phyloP scores from a whole-genome alignment of 2,797 vertebrate genomes.

The Morus bassanus region DNA sequence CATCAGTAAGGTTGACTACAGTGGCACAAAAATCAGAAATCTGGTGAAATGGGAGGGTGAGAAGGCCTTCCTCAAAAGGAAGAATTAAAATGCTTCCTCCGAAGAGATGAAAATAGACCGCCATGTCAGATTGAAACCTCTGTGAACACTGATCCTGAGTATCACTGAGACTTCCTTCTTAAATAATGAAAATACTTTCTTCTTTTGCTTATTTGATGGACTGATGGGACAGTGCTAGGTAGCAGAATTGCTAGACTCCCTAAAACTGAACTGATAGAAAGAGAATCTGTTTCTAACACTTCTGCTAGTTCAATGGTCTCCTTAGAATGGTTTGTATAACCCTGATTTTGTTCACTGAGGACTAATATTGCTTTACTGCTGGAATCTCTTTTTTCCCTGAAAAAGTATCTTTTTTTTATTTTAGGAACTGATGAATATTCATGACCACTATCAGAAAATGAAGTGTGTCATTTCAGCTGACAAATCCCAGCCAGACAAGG shows the following conservation, averaged over 20 bases:
- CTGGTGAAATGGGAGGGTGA: not conserved
- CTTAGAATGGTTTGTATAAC: not conserved
- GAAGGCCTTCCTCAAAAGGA: not conserved
- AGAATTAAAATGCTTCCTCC: not conserved
- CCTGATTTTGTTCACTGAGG: not conserved
- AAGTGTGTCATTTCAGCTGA: constrained; percentile 77
- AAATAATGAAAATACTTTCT: not conserved
- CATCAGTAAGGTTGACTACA: not conserved
- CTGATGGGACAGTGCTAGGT: not conserved
- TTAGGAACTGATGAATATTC: constrained; percentile 90
- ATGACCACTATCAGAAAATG: constrained; percentile 86
- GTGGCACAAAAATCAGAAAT: not conserved
- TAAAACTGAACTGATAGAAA: not conserved
- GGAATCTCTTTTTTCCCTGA: not conserved
- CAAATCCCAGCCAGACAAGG: constrained; percentile 64
- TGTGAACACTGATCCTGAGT: not conserved
- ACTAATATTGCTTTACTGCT: not conserved
- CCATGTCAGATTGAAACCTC: not conserved
- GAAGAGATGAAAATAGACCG: not conserved
- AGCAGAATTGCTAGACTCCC: not conserved
- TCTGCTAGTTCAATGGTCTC: not conserved
- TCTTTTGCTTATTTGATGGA: not conserved
- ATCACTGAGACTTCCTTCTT: not conserved
- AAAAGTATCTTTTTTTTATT: not conserved
- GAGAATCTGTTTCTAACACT: not conserved